These are phyloP conservation scores for Drosophila pseudoananassae DNA, from an alignment of 1,140 invertebrate species.

Conservation along the genomic window DNA sequence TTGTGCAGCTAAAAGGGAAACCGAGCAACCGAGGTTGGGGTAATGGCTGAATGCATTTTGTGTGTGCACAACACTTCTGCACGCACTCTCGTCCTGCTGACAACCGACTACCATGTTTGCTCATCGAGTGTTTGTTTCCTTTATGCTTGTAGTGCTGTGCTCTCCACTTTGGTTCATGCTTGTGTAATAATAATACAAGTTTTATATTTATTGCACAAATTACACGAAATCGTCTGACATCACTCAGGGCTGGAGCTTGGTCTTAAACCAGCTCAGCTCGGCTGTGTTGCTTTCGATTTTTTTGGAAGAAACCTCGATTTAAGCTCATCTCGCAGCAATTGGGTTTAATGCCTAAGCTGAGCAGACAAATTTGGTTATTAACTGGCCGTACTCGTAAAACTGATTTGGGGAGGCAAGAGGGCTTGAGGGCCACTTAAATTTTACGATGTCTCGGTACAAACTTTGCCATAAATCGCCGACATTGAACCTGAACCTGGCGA, in stretches of 20 bases:
- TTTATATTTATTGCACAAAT: conserved; percentile 50
- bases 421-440: conserved; percentile 53
- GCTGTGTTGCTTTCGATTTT: neutral
- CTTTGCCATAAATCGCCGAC: conserved; percentile 45
- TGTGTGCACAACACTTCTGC: conserved; percentile 43
- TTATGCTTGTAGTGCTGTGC: neutral
- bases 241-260: conserved; percentile 14
- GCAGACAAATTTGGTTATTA: conserved; percentile 77
- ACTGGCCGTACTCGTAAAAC: conserved; percentile 58
- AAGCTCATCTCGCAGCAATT: conserved; percentile 25
- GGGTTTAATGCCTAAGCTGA: conserved; percentile 47
- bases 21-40: conserved; percentile 2
- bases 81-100: conserved; percentile 21
- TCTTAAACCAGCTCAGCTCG: neutral
- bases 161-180: neutral
- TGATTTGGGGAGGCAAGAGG: conserved; percentile 1
- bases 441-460: conserved; percentile 59
- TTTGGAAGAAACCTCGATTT: conserved; percentile 6
- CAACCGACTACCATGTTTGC: conserved; percentile 13
- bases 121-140: neutral
- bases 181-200: conserved; percentile 38
- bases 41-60: conserved; percentile 45
- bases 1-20: conserved; percentile 10
- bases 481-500: conserved; percentile 30
- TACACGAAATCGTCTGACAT: conserved; percentile 41